Percentiles rank a stretch among this genome's conserved stretches.
Evolutionary conservation across 2,888 invertebrate genomes (phyloP).

Genomic region (Eupithecia pulchellata): DNA sequence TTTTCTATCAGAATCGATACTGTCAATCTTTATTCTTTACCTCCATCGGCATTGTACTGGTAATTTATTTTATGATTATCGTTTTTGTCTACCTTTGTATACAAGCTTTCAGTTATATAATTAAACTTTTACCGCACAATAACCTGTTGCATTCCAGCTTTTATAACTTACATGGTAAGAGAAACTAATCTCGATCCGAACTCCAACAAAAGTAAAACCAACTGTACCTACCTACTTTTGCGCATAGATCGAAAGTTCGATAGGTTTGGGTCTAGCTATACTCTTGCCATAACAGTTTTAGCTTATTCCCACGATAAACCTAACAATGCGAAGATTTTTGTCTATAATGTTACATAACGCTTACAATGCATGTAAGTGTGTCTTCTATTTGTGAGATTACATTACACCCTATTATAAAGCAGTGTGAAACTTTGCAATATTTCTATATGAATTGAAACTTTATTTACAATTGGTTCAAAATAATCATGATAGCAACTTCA

Average conservation of each 20-base stretch:
- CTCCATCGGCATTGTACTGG: constrained; percentile 3
- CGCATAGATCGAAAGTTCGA: constrained; percentile 58
- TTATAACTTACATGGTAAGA: constrained; percentile 38
- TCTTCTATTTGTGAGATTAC: constrained; percentile 11
- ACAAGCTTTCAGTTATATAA: constrained; percentile 27
- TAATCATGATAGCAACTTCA: neutral
- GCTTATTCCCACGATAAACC: constrained; percentile 48
- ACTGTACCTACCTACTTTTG: constrained; percentile 41
- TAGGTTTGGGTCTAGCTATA: constrained; percentile 43
- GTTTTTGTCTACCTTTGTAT: constrained; percentile 17
- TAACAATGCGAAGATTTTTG: constrained; percentile 24
- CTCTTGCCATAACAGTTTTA: constrained; percentile 44
- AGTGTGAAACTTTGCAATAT: constrained; percentile 1
- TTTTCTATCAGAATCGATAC: constrained; percentile 8
- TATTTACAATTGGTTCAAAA: constrained; percentile 1
- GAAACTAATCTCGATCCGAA: constrained; percentile 41
- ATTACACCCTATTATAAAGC: constrained; percentile 10
- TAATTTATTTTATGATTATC: constrained; percentile 17
- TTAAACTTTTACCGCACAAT: constrained; percentile 28
- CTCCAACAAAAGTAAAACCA: constrained; percentile 56
- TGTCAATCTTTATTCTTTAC: neutral
- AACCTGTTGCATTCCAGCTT: constrained; percentile 25
- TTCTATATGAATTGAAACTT: neutral
- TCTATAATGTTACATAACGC: constrained; percentile 23
- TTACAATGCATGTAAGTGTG: constrained; percentile 18